Evolutionary conservation across 1,140 invertebrate species (phyloP).

Genomic region (Campoletis sonorensis): DNA sequence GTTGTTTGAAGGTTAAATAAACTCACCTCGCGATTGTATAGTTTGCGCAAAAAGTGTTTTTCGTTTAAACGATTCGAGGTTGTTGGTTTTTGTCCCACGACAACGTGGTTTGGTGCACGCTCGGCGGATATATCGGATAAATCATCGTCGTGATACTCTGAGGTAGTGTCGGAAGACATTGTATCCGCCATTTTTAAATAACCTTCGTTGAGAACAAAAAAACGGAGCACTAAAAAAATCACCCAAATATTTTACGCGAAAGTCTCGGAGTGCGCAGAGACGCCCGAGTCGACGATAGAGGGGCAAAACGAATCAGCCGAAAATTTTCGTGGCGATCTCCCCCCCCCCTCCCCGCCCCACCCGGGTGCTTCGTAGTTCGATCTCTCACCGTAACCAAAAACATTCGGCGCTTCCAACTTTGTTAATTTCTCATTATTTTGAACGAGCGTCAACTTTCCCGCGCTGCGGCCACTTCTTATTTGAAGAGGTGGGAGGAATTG

Average conservation of each 20-base stretch:
- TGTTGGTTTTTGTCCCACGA: conserved; percentile 69
- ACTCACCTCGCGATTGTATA: conserved; percentile 71
- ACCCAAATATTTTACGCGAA: conserved; percentile 34
- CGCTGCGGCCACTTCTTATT: too few relatives aligned
- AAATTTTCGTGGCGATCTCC: too few relatives aligned
- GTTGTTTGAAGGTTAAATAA: conserved; percentile 60
- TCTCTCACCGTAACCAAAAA: not conserved
- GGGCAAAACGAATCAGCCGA: not conserved
- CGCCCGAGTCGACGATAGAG: conserved; percentile 10
- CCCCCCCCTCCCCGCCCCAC: too few relatives aligned
- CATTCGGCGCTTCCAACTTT: not conserved
- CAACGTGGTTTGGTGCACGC: conserved; percentile 66
- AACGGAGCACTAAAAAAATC: not conserved
- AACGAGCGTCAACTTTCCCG: not conserved
- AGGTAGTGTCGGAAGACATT: conserved; percentile 76
- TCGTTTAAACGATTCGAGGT: conserved; percentile 60
- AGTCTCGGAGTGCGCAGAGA: conserved; percentile 11
- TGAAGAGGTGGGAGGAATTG: too few relatives aligned
- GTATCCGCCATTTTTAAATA: conserved; percentile 77
- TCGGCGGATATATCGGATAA: conserved; percentile 73
- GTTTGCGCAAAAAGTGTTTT: conserved; percentile 70
- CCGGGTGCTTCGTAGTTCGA: not conserved
- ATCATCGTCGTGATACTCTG: conserved; percentile 73
- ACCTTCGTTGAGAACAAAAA: conserved; percentile 57
- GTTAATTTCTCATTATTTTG: not conserved